Evolutionary conservation across 2,797 vertebrate species (phyloP), one percentile per base, ranked within the genome.

Genomic region (Chelon labrosus): DNA sequence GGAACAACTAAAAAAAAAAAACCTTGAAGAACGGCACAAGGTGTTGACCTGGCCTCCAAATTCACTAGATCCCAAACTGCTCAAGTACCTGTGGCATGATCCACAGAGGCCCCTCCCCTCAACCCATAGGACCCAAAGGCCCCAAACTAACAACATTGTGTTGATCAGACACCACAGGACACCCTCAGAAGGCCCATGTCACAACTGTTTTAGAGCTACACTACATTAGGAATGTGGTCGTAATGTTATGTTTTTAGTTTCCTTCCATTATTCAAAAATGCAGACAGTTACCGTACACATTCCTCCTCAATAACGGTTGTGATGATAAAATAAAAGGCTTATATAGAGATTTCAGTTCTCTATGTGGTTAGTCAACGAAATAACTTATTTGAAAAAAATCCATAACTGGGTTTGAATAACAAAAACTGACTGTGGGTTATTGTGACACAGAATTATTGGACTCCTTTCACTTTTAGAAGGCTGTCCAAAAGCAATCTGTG

Each of bases 381-480:
- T 31, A 37, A 59, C 41, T 42, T 2, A 12, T 52, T 71, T 68
- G 39, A 57, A 20, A 61, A 22, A 80, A 49, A 44, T 37, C 31
- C 58, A 50, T 16, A 37, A 37, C 6, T 38, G 31, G 8, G 65
- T 69, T 27, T 13, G 9, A 69, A 39, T 11, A 25, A 53, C 42
- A 25, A 47, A 54, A 44, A 27, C 1, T 5, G 49, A 27, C 3
- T 22, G 7, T 8, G 25, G 44, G 54, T 56, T 42, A 59, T 14
- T 49, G 31, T 53, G 69, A 73, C 56, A 61, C 27, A 2, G 16
- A 54, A 65, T 56, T 20, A 10, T 37, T 17, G n/a, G 12, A 37
- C 20, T 38, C 12, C 3, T 44, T 65, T 10, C 16, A 13, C 12
- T n/a, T 41, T 14, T 2, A n/a, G 35, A 13, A 3, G 25, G 25